Evolutionary conservation across 2,888 invertebrate species (phyloP).

Genomic region (Teleogryllus oceanicus): DNA sequence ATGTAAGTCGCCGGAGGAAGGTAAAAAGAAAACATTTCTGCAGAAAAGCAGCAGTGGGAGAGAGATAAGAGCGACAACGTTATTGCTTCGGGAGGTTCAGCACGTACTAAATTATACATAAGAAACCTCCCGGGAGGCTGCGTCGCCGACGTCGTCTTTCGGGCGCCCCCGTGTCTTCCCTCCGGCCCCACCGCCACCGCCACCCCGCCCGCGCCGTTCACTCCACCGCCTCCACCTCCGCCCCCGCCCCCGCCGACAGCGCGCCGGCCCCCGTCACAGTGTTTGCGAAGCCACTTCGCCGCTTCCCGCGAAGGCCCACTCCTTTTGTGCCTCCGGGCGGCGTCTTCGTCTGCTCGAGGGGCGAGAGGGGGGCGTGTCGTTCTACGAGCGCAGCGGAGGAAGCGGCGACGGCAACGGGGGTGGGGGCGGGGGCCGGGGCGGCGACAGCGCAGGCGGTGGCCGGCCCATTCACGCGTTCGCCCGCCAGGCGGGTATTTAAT

Average conservation of each 20-base stretch:
- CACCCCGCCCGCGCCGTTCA: background rate
- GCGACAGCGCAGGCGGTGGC: background rate
- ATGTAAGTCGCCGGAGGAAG: too few relatives aligned
- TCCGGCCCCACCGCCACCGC: too few relatives aligned
- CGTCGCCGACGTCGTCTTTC: too few relatives aligned
- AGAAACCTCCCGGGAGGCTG: too few relatives aligned
- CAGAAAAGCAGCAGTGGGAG: too few relatives aligned
- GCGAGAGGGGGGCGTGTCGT: too few relatives aligned
- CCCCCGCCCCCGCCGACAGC: background rate
- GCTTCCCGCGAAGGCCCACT: background rate
- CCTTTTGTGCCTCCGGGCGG: background rate
- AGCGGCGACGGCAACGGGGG: background rate
- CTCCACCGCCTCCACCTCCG: background rate
- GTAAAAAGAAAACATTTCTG: too few relatives aligned
- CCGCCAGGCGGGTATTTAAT: slow-evolving; percentile 3
- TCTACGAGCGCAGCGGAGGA: background rate
- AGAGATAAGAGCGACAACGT: too few relatives aligned
- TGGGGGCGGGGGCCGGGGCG: background rate
- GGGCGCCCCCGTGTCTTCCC: too few relatives aligned
- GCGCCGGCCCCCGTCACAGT: background rate
- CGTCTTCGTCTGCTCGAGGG: background rate
- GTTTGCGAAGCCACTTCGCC: background rate
- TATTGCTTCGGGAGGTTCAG: too few relatives aligned
- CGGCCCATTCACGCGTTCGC: background rate
- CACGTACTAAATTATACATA: too few relatives aligned